Evolutionary conservation across 1,140 invertebrate genomes (phyloP).

Genomic region (Bombus confusus): DNA sequence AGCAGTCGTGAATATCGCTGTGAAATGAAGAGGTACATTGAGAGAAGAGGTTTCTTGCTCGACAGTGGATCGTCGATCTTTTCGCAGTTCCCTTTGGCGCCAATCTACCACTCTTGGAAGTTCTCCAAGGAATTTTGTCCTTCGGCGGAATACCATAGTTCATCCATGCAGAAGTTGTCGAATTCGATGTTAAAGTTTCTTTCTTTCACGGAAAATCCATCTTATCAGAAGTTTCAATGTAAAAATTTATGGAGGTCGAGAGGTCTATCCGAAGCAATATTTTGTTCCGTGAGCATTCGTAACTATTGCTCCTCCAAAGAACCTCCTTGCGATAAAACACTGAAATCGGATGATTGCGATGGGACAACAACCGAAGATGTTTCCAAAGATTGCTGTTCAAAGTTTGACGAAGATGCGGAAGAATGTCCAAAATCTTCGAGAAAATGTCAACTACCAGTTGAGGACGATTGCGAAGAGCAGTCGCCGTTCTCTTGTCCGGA

Average conservation of each 20-base stretch:
- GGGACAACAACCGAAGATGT: not conserved
- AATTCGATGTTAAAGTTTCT: not conserved
- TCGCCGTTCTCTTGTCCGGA: not conserved
- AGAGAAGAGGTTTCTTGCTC: not conserved
- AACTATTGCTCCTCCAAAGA: conserved; percentile 5
- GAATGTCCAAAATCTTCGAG: not conserved
- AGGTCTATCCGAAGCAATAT: not conserved
- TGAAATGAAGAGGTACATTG: not conserved
- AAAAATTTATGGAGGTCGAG: not conserved
- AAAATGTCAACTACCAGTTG: not conserved
- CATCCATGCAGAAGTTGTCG: conserved; percentile 1
- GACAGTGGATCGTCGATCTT: not conserved
- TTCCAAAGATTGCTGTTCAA: not conserved
- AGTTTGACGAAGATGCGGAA: not conserved
- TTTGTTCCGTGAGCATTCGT: not conserved
- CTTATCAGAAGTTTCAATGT: not conserved
- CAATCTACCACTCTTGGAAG: conserved; percentile 25
- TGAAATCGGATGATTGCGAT: not conserved
- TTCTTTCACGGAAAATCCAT: not conserved
- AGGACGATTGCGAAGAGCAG: not conserved
- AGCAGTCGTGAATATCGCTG: not conserved
- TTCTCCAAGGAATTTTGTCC: conserved; percentile 37
- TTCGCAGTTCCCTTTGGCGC: conserved; percentile 1
- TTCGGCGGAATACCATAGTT: not conserved
- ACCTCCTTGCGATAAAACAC: not conserved